Evolutionary conservation across 2,888 invertebrate genomes (phyloP), one percentile per base, ranked within the genome.

Genomic region (Thecophora atra): DNA sequence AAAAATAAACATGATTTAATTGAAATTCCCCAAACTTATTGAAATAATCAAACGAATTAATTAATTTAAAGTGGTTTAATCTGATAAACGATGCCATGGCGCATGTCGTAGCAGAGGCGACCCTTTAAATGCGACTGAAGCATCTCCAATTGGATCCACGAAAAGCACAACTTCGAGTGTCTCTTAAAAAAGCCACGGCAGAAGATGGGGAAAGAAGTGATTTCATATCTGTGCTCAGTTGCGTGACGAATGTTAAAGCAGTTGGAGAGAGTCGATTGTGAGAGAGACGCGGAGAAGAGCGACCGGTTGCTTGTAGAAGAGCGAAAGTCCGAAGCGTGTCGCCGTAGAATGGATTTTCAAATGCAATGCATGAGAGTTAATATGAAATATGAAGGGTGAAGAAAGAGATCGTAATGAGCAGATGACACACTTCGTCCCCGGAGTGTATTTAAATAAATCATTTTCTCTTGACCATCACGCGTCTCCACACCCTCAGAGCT

Each of bases 31-130:
- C 15, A 52, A 68, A 73, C 67, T 67, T 71, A 73, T 71, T 67
- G 66, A 71, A 72, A 70, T 68, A 73, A 71, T 72, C 74, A 67
- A 65, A 70, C 74, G 73, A 76, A 73, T 78, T 78, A 78, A 78
- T 78, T 77, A 74, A 74, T 75, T 78, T 78, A 76, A 78, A 78
- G 78, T 78, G 78, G 76, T 74, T 77, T 78, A 77, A 78, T 77
- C 78, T 76, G 78, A 78, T 78, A 76, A 78, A 77, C 75, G 75
- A 73, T 76, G 68, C 75, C 77, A 76, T 77, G 77, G 77, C 76
- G 77, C 77, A 77, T 75, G 76, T 72, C 56, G 56, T 19, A 24
- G 15, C 21, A 60, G 37, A 28, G 17, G 30, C 26, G 37, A 37
- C 37, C 37, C 11, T 11, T 37, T 37, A 8, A 37, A 37, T 37